Percentiles rank a stretch among this genome's conserved stretches.
Conservation (phyloP, 92 coral and sea anemone genomes). For the Bergia sp. region DNA sequence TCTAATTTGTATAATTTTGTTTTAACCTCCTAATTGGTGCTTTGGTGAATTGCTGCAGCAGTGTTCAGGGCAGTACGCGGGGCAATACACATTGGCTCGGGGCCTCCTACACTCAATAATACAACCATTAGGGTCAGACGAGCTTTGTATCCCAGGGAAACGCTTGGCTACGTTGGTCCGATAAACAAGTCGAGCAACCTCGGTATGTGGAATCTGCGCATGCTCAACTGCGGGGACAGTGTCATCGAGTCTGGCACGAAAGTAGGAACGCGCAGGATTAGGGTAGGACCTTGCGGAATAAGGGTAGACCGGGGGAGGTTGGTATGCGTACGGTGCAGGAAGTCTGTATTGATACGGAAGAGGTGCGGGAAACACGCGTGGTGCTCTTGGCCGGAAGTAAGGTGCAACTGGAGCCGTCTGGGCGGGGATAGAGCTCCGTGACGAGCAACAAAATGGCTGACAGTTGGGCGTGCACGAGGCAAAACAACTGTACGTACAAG, state of each 20-base stretch:
- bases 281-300: neutral
- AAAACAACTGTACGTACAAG: constrained; percentile 49
- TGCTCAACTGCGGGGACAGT: neutral
- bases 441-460: constrained; percentile 57
- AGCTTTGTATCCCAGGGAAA: constrained; percentile 29
- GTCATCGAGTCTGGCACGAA: neutral
- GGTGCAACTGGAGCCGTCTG: neutral
- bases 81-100: constrained; percentile 1
- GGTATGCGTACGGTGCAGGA: constrained; percentile 9
- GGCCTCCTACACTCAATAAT: constrained; percentile 9
- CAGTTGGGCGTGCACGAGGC: constrained; percentile 50
- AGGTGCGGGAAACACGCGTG: constrained; percentile 27
- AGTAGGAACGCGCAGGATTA: neutral
- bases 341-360: neutral
- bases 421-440: constrained; percentile 21
- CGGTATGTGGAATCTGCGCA: neutral
- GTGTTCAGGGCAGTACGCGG: constrained; percentile 27
- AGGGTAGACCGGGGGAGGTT: constrained; percentile 1
- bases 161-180: constrained; percentile 3
- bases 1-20: neutral
- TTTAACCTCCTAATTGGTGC: neutral
- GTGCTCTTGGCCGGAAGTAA: neutral
- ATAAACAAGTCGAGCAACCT: neutral
- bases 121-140: constrained; percentile 35
- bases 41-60: constrained; percentile 8